These are phyloP conservation scores for Papilio demoleus DNA, from an alignment of 2,888 invertebrate species.

Conservation along the genomic window DNA sequence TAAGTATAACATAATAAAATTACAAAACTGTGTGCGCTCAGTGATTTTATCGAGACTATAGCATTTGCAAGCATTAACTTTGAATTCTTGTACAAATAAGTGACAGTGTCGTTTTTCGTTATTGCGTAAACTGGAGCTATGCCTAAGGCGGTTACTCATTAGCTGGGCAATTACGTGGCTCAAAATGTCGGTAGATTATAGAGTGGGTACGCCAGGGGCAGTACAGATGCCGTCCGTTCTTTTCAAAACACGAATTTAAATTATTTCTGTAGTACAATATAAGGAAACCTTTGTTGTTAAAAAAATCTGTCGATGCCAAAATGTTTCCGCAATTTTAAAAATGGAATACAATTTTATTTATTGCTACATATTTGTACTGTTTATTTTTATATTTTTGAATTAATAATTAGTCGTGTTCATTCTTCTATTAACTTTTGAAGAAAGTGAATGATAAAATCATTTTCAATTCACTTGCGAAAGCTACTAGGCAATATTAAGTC, in stretches of 20 bases:
- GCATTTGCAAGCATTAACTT: slow-evolving; percentile 16
- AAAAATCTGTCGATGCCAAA: not conserved
- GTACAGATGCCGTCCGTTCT: slow-evolving; percentile 68
- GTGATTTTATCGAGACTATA: slow-evolving; percentile 26
- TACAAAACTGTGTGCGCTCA: not conserved
- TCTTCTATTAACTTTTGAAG: no score
- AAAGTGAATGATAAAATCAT: not conserved
- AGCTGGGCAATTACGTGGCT: slow-evolving; percentile 75
- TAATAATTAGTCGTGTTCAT: not conserved
- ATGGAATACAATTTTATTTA: not conserved
- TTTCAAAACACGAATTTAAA: slow-evolving; percentile 59
- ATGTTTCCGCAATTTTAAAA: not conserved
- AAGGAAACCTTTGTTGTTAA: slow-evolving; percentile 8
- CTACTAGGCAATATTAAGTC: slow-evolving; percentile 11
- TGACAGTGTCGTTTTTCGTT: slow-evolving; percentile 69
- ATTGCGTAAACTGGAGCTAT: slow-evolving; percentile 73
- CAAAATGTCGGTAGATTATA: slow-evolving; percentile 80
- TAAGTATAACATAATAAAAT: slow-evolving; percentile 9
- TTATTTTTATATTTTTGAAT: not conserved
- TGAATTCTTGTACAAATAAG: slow-evolving; percentile 48
- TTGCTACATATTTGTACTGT: no score
- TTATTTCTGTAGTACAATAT: slow-evolving; percentile 42
- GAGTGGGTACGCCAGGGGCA: slow-evolving; percentile 64
- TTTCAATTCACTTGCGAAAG: not conserved
- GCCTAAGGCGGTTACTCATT: slow-evolving; percentile 76